Conservation (phyloP, 1,140 invertebrate genomes). For the Idris sp. region DNA sequence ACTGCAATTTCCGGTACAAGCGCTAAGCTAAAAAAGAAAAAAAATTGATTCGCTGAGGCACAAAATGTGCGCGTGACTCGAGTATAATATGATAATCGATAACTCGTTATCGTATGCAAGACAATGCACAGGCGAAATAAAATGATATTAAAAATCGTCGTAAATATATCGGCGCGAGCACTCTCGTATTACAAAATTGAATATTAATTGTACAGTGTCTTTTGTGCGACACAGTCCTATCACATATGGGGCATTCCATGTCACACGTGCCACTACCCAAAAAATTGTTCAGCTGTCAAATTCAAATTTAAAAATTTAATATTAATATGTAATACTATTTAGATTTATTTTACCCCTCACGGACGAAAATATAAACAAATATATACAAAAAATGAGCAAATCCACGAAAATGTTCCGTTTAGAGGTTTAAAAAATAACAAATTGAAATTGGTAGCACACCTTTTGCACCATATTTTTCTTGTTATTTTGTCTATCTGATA, state of each 20-base stretch:
- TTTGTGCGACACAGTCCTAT: neutral
- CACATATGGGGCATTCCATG: too few relatives aligned
- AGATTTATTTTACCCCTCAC: neutral
- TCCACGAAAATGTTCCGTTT: too few relatives aligned
- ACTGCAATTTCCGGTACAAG: constrained; percentile 41
- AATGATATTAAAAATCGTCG: constrained; percentile 45
- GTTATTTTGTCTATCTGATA: too few relatives aligned
- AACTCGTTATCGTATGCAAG: constrained; percentile 58
- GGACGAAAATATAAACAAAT: too few relatives aligned
- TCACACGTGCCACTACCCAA: too few relatives aligned
- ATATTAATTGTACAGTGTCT: constrained; percentile 46
- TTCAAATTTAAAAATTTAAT: too few relatives aligned
- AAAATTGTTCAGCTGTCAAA: too few relatives aligned
- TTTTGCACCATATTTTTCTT: too few relatives aligned
- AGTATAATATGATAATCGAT: constrained; percentile 55
- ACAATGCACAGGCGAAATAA: constrained; percentile 26
- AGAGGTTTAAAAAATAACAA: too few relatives aligned
- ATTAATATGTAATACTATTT: constrained; percentile 10
- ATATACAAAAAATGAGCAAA: too few relatives aligned
- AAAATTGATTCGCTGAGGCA: constrained; percentile 33
- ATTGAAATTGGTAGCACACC: too few relatives aligned
- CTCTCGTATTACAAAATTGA: constrained; percentile 47
- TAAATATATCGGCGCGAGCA: constrained; percentile 29
- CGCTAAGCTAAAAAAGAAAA: constrained; percentile 35
- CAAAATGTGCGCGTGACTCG: constrained; percentile 46